phyloP scores from a whole-genome alignment of 2,797 vertebrate genomes.

The Eulemur rubriventer region DNA sequence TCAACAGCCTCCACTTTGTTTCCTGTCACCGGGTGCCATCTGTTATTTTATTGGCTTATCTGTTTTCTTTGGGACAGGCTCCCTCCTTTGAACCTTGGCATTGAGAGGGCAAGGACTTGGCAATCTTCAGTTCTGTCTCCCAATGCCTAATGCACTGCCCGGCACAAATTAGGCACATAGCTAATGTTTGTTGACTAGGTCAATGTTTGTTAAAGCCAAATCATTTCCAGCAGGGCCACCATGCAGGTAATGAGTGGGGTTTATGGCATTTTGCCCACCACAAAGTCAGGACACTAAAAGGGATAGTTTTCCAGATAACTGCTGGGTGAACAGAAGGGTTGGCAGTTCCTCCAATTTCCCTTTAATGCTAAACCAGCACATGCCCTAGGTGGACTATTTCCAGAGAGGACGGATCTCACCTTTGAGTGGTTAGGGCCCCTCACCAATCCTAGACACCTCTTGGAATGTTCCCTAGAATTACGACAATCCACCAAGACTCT shows the following conservation, averaged over 20 bases:
- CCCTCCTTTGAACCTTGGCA: not conserved
- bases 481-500: not conserved
- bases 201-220: not conserved
- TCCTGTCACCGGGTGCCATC: not conserved
- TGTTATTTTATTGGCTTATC: not conserved
- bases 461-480: not conserved
- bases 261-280: not conserved
- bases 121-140: not conserved
- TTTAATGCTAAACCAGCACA: not conserved
- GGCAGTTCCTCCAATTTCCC: not conserved
- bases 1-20: not conserved
- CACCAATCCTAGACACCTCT: not conserved
- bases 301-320: not conserved
- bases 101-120: not conserved
- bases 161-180: not conserved
- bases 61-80: not conserved
- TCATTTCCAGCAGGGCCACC: not conserved
- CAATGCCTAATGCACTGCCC: not conserved
- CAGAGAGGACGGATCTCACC: not conserved
- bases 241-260: not conserved
- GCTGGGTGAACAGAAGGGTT: not conserved
- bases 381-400: not conserved
- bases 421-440: not conserved
- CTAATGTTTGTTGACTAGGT: not conserved
- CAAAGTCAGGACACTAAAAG: not conserved